Evolutionary conservation across 2,113 vertebrate genomes (phyloP).

Genomic region (Siniperca chuatsi): DNA sequence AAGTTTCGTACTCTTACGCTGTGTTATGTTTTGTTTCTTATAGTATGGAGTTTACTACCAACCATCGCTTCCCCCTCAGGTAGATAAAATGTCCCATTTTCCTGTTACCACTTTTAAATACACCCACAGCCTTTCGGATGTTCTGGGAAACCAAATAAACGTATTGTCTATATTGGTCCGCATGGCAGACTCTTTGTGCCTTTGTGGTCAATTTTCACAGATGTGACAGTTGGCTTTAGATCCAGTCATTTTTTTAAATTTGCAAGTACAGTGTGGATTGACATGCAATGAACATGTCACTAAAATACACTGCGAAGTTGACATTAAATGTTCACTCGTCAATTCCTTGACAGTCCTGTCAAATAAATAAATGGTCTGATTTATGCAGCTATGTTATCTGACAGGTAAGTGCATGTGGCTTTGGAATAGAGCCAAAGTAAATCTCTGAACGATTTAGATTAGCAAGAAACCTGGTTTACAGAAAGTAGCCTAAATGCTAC

Average conservation of each 20-base stretch:
- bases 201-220: background rate
- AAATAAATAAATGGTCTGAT: constrained; percentile 1
- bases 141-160: constrained; percentile 11
- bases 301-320: background rate
- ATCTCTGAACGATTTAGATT: background rate
- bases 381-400: background rate
- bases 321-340: background rate
- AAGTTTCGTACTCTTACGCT: constrained; percentile 66
- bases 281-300: background rate
- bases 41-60: constrained; percentile 84
- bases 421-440: constrained; percentile 20
- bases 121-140: constrained; percentile 14
- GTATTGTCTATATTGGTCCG: background rate
- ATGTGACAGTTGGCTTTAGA: too few species aligned
- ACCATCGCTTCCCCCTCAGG: constrained; percentile 79
- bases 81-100: constrained; percentile 78
- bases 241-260: background rate
- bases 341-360: background rate
- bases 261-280: background rate
- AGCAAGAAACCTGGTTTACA: constrained; percentile 24
- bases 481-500: background rate
- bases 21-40: constrained; percentile 80
- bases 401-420: constrained; percentile 57
- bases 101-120: constrained; percentile 39
- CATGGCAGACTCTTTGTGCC: background rate